Base-by-base conservation (phyloP, 2,888 invertebrate genomes). In the Troides helena region DNA sequence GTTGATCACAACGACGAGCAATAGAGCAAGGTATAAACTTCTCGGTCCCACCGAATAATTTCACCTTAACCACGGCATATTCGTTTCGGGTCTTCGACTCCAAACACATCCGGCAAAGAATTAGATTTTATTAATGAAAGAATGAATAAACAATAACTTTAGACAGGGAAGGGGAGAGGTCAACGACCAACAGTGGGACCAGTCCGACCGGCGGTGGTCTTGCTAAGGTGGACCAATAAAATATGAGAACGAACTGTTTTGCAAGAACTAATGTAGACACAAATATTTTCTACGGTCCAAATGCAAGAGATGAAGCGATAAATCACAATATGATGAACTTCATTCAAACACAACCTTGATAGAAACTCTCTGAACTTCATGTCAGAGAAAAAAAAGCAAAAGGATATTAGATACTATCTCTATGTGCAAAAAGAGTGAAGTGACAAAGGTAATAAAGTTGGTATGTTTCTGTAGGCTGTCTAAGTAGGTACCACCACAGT, bases 141-240 rank as follows among this genome's bases (percentile, higher is more conserved):
- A 84, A 71, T 17, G 76, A 75, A 75, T 76, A 74, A 74, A 79
- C 76, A 78, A 78, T 76, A 78, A 72, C 71, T 70, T 74, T 76
- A 79, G 82, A 85, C 72, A 63, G 80, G 79, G 81, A 83, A 71
- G 62, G 67, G 63, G 67, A 65, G 72, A 80, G 81, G 84, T 85
- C 85, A 83, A 80, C 77, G 80, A 85, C 77, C 77, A 82, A 75
- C 68, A 57, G 74, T 74, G 65, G 74, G 77, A 86, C 87, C 85
- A 83, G 88, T 84, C 80, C 73, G 72, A 76, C 82, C 79, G 77
- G 74, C 77, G 69, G 17, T 80, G 80, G 81, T 82, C 82, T 81
- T 78, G 80, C 78, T 80, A 83, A 81, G 82, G 84, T 88, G 80
- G 81, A 79, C 80, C 79, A 64, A 85, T 88, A 85, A 85, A 87